Conservation (phyloP, 2,113 vertebrate species). For the Syrrhaptes paradoxus region DNA sequence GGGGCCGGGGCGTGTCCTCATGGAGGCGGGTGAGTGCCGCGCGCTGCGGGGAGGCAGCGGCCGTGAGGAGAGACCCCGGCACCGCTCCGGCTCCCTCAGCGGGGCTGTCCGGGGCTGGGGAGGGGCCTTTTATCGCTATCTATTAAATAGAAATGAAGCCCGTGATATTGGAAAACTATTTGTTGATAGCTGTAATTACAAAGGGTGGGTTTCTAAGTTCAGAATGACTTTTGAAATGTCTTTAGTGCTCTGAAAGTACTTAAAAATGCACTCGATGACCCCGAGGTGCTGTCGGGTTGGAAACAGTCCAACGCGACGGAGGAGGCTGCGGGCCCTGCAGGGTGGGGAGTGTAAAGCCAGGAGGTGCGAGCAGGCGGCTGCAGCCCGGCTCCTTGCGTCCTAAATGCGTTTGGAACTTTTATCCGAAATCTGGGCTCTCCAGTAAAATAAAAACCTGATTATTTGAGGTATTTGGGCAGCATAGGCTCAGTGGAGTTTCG, state of each 20-base stretch:
- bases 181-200: not conserved
- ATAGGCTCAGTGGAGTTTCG: not conserved
- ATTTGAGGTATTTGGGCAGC: not conserved
- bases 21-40: not conserved
- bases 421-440: not conserved
- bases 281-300: not conserved
- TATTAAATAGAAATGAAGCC: not conserved
- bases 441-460: not conserved
- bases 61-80: too few relatives aligned
- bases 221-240: not conserved
- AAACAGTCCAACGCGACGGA: not conserved
- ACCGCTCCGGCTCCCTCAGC: too few relatives aligned
- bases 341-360: accelerated
- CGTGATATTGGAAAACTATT: not conserved
- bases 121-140: not conserved
- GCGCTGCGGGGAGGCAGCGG: too few relatives aligned
- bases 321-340: not conserved
- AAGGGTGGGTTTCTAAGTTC: not conserved
- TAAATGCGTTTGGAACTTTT: not conserved
- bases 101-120: too few relatives aligned
- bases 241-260: not conserved
- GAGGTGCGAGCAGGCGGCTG: not conserved
- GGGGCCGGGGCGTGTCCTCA: not conserved
- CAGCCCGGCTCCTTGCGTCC: not conserved
- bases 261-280: not conserved